Percentiles rank a stretch among this genome's conserved stretches.
Conservation (phyloP, 2,797 vertebrate genomes). For the Iguana delicatissima region DNA sequence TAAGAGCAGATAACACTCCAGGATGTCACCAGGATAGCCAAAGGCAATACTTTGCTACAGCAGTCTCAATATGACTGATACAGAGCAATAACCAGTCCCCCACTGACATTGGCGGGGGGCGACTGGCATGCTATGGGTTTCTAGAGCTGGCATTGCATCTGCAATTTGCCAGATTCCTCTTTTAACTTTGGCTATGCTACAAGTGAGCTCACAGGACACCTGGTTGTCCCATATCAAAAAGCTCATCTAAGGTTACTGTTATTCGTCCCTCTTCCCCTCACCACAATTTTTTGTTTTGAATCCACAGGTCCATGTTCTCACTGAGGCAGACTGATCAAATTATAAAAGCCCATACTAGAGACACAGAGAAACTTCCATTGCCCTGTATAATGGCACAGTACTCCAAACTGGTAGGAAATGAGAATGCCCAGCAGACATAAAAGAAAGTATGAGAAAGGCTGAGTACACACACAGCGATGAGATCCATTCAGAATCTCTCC, state of each 20-base stretch:
- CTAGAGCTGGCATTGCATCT: not conserved
- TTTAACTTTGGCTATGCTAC: not conserved
- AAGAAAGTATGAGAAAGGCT: not conserved
- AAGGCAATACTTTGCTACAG: constrained; percentile 19
- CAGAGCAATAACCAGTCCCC: not conserved
- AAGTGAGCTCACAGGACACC: not conserved
- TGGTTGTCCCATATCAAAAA: not conserved
- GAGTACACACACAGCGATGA: too few species aligned
- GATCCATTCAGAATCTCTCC: not conserved
- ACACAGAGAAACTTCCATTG: not conserved
- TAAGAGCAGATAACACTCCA: constrained; percentile 47
- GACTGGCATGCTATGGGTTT: not conserved
- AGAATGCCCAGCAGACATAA: not conserved
- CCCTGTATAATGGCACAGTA: too few species aligned
- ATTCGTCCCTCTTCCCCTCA: too few species aligned
- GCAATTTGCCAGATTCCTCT: not conserved
- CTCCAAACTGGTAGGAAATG: too few species aligned
- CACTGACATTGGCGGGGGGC: too few species aligned
- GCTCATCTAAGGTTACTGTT: not conserved
- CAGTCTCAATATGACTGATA: constrained; percentile 2
- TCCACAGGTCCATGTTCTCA: not conserved
- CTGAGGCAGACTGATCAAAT: too few species aligned
- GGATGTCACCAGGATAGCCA: constrained; percentile 34
- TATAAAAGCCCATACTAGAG: not conserved
- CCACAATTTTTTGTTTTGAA: not conserved